These are phyloP conservation scores for Turnix velox DNA, from an alignment of 2,113 vertebrate genomes.

Conservation along the genomic window DNA sequence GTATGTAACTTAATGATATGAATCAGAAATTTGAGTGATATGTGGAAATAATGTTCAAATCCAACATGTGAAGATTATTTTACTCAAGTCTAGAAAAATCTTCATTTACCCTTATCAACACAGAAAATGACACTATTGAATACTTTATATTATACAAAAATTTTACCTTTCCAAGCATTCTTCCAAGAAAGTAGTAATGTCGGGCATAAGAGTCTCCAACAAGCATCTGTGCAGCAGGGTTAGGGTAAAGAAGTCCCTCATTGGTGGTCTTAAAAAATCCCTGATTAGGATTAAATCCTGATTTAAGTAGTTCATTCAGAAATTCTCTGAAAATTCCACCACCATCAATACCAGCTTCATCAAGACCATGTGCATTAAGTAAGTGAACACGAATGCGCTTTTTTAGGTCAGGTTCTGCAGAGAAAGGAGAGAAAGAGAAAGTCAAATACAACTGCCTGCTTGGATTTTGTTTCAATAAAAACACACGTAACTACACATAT, in stretches of 20 bases:
- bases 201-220: constrained; percentile 90
- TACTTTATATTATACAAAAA: neutral
- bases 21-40: neutral
- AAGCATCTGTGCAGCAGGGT: constrained; percentile 91
- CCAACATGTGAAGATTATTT: neutral
- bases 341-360: constrained; percentile 97
- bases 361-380: constrained; percentile 93
- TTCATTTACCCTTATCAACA: neutral
- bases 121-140: neutral
- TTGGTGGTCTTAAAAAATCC: constrained; percentile 98
- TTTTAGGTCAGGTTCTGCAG: constrained; percentile 91
- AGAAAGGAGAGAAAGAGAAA: neutral
- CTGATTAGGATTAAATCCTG: constrained; percentile 97
- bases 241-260: constrained; percentile 93
- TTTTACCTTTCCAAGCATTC: constrained; percentile 96
- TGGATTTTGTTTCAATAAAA: neutral
- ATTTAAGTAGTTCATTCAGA: constrained; percentile 94
- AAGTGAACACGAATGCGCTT: constrained; percentile 94
- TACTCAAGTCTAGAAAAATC: neutral
- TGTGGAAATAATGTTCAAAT: neutral
- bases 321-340: constrained; percentile 98
- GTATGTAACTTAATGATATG: neutral
- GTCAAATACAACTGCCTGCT: neutral
- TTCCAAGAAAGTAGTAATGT: constrained; percentile 96
- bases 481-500: neutral